Base-by-base conservation (phyloP, 2,113 vertebrate species). In the Corythoichthys intestinalis region DNA sequence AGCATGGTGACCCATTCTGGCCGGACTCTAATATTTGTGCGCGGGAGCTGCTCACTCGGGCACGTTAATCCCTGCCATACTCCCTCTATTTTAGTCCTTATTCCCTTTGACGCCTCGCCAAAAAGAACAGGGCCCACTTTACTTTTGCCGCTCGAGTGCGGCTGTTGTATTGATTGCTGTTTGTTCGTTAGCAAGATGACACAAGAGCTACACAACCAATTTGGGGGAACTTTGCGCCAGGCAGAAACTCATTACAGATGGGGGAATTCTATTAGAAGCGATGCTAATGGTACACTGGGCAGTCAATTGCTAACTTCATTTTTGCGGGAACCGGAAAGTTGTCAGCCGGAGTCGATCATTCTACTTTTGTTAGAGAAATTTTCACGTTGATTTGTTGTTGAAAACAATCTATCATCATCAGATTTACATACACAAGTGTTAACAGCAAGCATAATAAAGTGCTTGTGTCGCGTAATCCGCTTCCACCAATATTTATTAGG, bases 71-170 rank as follows among this genome's bases (percentile, higher is more conserved):
- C 57, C 35, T 11, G 6, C 65, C 50, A 37, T 77, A 73, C 57
- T 76, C 72, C 37, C 41, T 9, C 37, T 8, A 11, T 74, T 58
- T 68, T 50, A 57, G 71, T 86, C 70, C 73, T 77, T 80, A 74
- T 69, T 76, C 62, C 65, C 53, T 47, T 17, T 5, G 37, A 65
- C 59, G 13, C 10, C 65, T 53, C 70, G 41, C 47, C 5, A 4
- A 73, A 74, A 56, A 61, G 64, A 28, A 65, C 58, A 53, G 66
- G 62, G 37, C 52, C 70, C 65, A 48, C 15, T 46, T 63, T 59
- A 65, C 44, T 69, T 39, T 73, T 75, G 37, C 37, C 17, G 37
- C 58, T 39, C 59, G 11, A 62, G 53, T 34, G 53, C 9, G n/a
- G 39, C 59, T 46, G n/a, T 20, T 20, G 37, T 41, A n/a, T 61